phyloP scores from a whole-genome alignment of 2,797 vertebrate genomes.

The Sylvia borin region DNA sequence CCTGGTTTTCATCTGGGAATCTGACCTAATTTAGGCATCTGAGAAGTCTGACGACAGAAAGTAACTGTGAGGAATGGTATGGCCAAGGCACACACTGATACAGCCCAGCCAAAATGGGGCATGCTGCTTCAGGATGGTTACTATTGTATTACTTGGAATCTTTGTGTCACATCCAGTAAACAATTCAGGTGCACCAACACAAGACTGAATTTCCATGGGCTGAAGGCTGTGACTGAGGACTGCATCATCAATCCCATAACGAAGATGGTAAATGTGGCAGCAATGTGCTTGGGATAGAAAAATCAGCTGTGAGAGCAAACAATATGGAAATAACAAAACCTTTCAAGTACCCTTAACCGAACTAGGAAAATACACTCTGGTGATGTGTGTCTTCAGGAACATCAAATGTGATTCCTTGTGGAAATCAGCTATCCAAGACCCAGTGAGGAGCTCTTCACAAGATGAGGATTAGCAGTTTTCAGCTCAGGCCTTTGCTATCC shows the following conservation, averaged over 20 bases:
- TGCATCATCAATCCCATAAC: neutral
- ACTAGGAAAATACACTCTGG: neutral
- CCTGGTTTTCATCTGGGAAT: neutral
- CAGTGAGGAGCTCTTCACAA: neutral
- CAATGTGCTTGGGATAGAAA: accelerated
- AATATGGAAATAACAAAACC: neutral
- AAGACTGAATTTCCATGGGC: neutral
- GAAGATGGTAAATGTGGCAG: neutral
- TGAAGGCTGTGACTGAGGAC: neutral
- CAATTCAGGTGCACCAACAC: neutral
- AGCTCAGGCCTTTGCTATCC: neutral
- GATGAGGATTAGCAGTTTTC: neutral
- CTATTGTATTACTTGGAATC: neutral
- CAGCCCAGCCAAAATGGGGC: neutral
- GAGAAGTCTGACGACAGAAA: neutral
- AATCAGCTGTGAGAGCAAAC: neutral
- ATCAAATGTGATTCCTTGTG: neutral
- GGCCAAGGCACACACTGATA: neutral
- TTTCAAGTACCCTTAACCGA: neutral
- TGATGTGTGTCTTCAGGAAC: neutral
- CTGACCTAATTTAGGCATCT: neutral
- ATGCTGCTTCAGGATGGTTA: accelerated
- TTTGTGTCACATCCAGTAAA: neutral
- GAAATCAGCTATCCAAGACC: neutral
- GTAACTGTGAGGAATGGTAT: neutral